A percentile compares a stretch with the other conserved stretches of the same genome.
phyloP scores from a whole-genome alignment of 2,113 vertebrate species.

The Triplophysa tibetana region DNA sequence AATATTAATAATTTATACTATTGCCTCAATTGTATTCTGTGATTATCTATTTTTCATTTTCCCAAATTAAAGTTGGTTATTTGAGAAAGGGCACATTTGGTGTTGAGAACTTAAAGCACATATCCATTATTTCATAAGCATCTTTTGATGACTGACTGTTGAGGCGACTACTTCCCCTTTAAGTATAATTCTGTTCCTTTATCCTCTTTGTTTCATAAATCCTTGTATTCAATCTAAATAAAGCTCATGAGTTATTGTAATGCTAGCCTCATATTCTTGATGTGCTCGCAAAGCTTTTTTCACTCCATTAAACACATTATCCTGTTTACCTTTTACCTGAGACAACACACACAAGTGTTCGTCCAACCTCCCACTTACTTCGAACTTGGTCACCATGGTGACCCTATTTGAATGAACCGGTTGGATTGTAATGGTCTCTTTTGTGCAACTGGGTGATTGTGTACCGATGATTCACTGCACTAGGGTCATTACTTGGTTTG shows the following conservation, averaged over 20 bases:
- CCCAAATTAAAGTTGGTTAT: no score
- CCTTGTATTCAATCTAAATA: conserved; percentile 20
- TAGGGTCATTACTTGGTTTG: conserved; percentile 36
- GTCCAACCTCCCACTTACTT: conserved; percentile 64
- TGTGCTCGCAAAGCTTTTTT: conserved; percentile 29
- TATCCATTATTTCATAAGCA: conserved; percentile 9
- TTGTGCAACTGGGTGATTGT: conserved; percentile 53
- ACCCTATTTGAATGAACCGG: conserved; percentile 74
- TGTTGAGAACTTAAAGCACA: neutral
- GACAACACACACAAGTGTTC: conserved; percentile 12
- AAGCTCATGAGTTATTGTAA: conserved; percentile 12
- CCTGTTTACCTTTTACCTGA: conserved; percentile 44
- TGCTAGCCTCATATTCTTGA: conserved; percentile 11
- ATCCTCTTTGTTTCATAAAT: conserved; percentile 27
- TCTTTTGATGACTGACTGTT: neutral
- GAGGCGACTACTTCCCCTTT: neutral
- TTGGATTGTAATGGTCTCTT: conserved; percentile 66
- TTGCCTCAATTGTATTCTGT: no score
- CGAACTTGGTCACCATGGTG: conserved; percentile 81
- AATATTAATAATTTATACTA: no score
- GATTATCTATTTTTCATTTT: no score
- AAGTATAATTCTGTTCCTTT: neutral
- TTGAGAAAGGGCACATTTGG: no score
- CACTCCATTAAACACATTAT: conserved; percentile 41
- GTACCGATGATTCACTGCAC: conserved; percentile 57